Base-by-base conservation (phyloP, 2,113 vertebrate genomes). In the Oreochromis aureus region DNA sequence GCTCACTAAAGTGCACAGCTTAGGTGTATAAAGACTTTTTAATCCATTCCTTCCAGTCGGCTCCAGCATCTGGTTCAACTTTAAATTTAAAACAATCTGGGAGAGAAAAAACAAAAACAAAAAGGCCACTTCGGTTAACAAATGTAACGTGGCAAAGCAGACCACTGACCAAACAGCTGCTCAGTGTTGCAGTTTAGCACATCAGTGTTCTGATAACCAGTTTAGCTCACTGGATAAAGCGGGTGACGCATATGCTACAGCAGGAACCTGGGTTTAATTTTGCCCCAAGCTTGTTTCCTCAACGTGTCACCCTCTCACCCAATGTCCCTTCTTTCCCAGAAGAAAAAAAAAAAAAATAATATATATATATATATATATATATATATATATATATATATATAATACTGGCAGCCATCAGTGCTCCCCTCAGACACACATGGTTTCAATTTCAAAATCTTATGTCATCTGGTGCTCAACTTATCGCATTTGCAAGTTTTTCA, bases 141-240 rank as follows among this genome's bases (percentile, higher is more conserved):
- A 69, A 66, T 66, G 34, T 39, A 39, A 13, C 4, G 0, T 66
- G 22, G 12, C 13, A 16, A 58, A 30, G 13, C 24, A 54, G 8
- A n/a, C 19, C 53, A 55, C 51, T 0, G 59, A 61, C 59, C 56
- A 30, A 32, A 32, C 59, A 15, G 36, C 63, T 69, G 36, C 36
- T 41, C 63, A 41, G 66, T 24, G 36, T 41, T 71, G 39, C 36
- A 69, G 36, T 71, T 4, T 71, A 71, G 66, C 1, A 24, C 39
- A 6, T 71, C 61, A 7, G 34, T 39, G 10, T 66, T 66, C 0
- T 5, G 1, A 22, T 3, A 19, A 66, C 19, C 6, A 0, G 61
- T 22, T 66, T 39, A 22, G 11, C 34, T 66, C 61, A 66, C 61
- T 39, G 34, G 61, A 39, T 66, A 10, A 39, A 8, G 18, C n/a